A percentile compares a stretch with the other conserved stretches of the same genome.
These are phyloP conservation scores for Formica exsecta DNA, from an alignment of 1,140 invertebrate genomes.

Conservation along the genomic window DNA sequence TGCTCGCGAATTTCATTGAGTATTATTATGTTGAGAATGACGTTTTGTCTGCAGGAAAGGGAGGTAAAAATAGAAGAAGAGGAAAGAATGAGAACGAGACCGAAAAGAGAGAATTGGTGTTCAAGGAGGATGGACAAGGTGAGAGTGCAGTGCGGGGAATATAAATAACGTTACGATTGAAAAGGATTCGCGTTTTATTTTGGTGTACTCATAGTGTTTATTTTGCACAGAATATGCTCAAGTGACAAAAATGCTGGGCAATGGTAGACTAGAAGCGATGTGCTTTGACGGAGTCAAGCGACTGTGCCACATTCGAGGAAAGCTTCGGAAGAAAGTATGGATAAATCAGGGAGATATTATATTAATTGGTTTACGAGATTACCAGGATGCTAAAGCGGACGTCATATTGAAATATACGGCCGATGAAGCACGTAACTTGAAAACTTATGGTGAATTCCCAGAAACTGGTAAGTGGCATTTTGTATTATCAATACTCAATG, in stretches of 20 bases:
- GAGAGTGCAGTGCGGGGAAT: constrained; percentile 62
- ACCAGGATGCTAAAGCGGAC: constrained; percentile 99
- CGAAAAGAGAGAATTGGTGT: constrained; percentile 99
- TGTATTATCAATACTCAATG: background rate
- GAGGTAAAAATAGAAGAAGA: constrained; percentile 99
- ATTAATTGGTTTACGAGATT: constrained; percentile 97
- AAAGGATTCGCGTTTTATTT: background rate
- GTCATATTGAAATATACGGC: constrained; percentile 99
- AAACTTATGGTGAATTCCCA: constrained; percentile 99
- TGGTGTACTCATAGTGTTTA: background rate
- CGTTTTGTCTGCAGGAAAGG: constrained; percentile 92
- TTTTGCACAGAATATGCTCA: constrained; percentile 96
- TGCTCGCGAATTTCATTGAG: background rate
- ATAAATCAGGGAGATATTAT: constrained; percentile 99
- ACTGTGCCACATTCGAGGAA: constrained; percentile 99
- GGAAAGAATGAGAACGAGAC: constrained; percentile 99
- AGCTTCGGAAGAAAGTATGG: constrained; percentile 99
- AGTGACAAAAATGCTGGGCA: constrained; percentile 99
- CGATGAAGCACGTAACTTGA: constrained; percentile 99
- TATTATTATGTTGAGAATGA: background rate
- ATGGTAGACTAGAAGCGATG: constrained; percentile 99
- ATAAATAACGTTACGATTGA: background rate
- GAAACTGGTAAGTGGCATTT: constrained; percentile 90
- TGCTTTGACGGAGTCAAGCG: constrained; percentile 99
- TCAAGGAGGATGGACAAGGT: constrained; percentile 99